Conservation (phyloP, 2,113 vertebrate species). For the Leucosticte australis region DNA sequence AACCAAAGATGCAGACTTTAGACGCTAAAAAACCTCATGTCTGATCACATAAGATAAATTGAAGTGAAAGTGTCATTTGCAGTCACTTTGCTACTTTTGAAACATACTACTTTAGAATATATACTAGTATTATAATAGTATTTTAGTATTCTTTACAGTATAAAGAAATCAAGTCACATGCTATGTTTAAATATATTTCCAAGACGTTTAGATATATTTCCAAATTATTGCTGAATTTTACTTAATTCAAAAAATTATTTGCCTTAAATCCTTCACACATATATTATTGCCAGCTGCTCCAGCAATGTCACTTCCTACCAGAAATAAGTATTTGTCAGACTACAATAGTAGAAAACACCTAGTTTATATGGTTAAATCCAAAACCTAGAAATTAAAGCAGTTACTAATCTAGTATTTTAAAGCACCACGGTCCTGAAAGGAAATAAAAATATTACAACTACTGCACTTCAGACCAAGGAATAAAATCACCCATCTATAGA, state of each 20-base stretch:
- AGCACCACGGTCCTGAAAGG: background rate
- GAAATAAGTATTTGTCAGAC: background rate
- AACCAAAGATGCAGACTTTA: background rate
- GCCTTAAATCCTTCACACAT: background rate
- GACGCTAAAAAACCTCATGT: background rate
- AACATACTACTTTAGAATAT: background rate
- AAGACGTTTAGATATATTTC: too few relatives aligned
- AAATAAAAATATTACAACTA: background rate
- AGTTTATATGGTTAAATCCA: background rate
- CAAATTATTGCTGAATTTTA: background rate
- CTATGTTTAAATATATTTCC: background rate
- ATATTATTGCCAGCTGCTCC: background rate
- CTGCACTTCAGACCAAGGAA: background rate
- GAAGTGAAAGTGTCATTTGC: background rate
- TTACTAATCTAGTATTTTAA: background rate
- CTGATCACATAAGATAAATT: accelerated
- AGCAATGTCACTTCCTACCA: background rate
- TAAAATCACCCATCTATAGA: background rate
- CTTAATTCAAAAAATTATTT: background rate
- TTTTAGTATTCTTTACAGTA: background rate
- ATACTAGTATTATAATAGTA: background rate
- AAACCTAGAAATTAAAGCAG: background rate
- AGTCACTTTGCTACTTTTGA: background rate
- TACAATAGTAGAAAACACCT: background rate
- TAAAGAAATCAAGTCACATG: background rate